Evolutionary conservation across 2,113 vertebrate genomes (phyloP), one percentile per base, ranked within the genome.

Genomic region (Oreochromis aureus): DNA sequence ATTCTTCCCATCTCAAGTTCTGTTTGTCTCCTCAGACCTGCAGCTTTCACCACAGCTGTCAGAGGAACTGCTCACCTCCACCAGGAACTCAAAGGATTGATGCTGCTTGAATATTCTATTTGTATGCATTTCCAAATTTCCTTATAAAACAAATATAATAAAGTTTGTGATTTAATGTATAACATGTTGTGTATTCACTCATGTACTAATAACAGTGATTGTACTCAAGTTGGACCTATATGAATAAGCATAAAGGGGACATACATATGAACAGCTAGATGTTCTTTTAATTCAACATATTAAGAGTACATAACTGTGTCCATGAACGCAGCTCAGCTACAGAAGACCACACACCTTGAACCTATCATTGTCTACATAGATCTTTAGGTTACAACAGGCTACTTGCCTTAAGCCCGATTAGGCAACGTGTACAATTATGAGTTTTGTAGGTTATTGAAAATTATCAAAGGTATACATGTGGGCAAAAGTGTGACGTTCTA

Each of bases 241-340:
- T n/a, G 87, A 85, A 91, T 22, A 88, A 89, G 2, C 61, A 80
- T 69, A 61, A 3, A 8, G 7, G 56, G 46, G 7, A n/a, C 59
- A 89, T 76, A 30, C 22, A 79, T 41, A 66, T 84, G 69, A 89
- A 91, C 90, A 90, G 89, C 88, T 90, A 87, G 82, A 87, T 87
- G 56, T 92, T 89, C 71, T 58, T 94, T 95, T 95, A 93, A 89
- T 95, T 93, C 83, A 88, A 90, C 89, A 94, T 90, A 84, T 90
- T 87, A 89, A 94, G 84, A 93, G 90, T 89, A 93, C 88, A 93
- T 80, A 61, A 94, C 78, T 90, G 91, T 91, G 89, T 94, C 89
- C 91, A 91, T 92, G 87, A 93, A 92, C n/a, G 63, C 91, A 94
- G 91, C 91, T 91, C 86, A 84, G 88, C 91, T 91, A 93, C 83